These are phyloP conservation scores for Hiodon tergisus DNA, from an alignment of 2,113 vertebrate genomes.

Conservation along the genomic window DNA sequence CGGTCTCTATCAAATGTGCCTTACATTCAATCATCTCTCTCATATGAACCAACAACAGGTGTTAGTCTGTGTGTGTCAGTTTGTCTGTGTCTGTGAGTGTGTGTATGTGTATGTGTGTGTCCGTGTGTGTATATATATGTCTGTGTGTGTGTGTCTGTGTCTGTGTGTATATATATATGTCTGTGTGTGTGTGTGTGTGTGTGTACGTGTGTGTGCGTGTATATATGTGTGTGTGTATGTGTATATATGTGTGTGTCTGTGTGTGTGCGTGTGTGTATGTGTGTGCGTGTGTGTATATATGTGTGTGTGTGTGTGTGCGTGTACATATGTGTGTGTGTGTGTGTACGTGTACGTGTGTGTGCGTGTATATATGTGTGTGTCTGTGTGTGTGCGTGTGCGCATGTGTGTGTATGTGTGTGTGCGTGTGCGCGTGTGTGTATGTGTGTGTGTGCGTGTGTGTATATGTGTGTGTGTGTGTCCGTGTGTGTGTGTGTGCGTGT, in stretches of 20 bases:
- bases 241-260: conserved; percentile 19
- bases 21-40: neutral
- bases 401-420: neutral
- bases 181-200: too few species aligned
- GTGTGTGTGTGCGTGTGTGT: neutral
- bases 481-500: conserved; percentile 18
- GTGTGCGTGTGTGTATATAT: neutral
- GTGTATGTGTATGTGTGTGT: too few species aligned
- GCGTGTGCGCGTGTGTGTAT: too few species aligned
- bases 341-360: neutral
- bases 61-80: too few species aligned
- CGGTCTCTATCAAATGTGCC: neutral
- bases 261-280: conserved; percentile 52
- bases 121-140: too few species aligned
- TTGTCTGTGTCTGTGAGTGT: too few species aligned
- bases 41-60: neutral
- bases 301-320: neutral
- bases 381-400: neutral
- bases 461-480: conserved; percentile 12
- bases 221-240: neutral
- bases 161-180: too few species aligned
- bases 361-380: neutral
- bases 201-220: too few species aligned
- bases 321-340: neutral
- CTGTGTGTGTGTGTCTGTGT: too few species aligned